Conservation (phyloP, 2,113 vertebrate species). For the Enhydra lutris region DNA sequence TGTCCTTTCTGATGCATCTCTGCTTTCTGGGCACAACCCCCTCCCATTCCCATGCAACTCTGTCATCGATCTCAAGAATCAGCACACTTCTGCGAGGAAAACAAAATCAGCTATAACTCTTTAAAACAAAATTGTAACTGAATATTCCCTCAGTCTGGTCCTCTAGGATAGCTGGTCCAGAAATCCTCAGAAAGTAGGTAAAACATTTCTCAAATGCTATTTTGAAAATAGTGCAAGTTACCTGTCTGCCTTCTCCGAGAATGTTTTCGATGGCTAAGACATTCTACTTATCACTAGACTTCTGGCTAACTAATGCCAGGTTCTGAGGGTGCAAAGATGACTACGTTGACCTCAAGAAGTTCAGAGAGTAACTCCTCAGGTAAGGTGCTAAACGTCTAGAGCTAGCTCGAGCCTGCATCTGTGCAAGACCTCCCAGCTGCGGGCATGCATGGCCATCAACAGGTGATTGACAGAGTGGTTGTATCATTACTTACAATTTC, state of each 20-base stretch:
- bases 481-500: not conserved
- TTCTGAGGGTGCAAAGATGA: not conserved
- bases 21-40: too few species aligned
- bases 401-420: accelerated
- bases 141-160: not conserved
- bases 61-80: not conserved
- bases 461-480: not conserved
- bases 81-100: not conserved
- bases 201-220: not conserved
- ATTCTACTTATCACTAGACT: not conserved
- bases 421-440: accelerated
- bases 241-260: not conserved
- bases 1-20: accelerated
- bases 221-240: not conserved
- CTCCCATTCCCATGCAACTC: accelerated
- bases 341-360: not conserved
- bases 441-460: accelerated
- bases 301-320: not conserved
- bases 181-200: not conserved
- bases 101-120: not conserved
- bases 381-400: not conserved
- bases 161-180: not conserved
- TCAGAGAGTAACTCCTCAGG: not conserved
- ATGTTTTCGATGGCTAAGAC: not conserved
- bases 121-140: not conserved